phyloP scores from a whole-genome alignment of 2,797 vertebrate genomes.

The Darevskia mixta region DNA sequence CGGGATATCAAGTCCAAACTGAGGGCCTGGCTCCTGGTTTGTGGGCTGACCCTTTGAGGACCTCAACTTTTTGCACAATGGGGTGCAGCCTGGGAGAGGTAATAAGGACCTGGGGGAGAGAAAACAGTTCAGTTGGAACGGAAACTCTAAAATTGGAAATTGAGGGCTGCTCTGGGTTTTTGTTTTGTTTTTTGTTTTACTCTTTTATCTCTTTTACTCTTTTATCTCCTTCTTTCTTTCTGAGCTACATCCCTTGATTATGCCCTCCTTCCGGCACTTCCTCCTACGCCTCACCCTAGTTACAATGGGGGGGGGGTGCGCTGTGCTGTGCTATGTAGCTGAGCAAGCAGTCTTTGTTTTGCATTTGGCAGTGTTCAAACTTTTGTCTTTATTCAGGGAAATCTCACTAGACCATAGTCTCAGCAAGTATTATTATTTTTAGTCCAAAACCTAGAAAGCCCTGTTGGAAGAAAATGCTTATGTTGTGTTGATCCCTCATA shows the following conservation, averaged over 20 bases:
- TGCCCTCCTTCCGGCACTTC: not conserved
- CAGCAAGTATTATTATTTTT: not conserved
- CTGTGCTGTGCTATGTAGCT: not conserved
- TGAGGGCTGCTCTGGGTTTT: not conserved
- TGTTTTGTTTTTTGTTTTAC: not conserved
- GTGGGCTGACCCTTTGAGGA: not conserved
- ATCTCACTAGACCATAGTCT: not conserved
- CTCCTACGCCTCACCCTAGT: slow-evolving; percentile 10
- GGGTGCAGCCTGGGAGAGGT: not conserved
- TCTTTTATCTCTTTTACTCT: not conserved
- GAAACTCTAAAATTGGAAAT: not conserved
- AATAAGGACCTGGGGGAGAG: not conserved
- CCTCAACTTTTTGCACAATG: not conserved
- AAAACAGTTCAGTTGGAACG: not conserved
- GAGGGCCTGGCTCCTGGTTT: not conserved
- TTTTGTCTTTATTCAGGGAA: not conserved
- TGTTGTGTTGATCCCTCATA: slow-evolving; percentile 10
- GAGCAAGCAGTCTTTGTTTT: not conserved
- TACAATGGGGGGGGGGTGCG: not conserved
- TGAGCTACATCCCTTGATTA: not conserved
- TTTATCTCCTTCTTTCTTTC: not conserved
- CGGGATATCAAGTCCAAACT: too few relatives aligned
- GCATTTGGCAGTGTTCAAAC: not conserved
- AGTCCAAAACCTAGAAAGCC: not conserved
- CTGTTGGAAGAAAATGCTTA: not conserved